Conservation (phyloP, 2,797 vertebrate species). For the Chelon labrosus region DNA sequence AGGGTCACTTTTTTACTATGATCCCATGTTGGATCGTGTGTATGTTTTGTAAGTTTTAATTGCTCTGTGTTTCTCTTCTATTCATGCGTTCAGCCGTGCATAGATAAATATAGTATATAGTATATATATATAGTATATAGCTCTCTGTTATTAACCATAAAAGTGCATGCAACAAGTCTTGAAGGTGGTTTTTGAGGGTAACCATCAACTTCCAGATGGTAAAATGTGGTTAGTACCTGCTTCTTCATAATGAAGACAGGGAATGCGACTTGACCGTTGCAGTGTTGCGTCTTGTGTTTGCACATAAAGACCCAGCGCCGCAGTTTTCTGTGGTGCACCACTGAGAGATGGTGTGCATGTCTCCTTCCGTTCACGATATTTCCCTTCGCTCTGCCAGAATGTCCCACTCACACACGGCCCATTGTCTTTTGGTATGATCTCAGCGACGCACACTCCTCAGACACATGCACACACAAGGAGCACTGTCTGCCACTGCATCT, state of each 20-base stretch:
- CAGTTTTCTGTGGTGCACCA: slow-evolving; percentile 31
- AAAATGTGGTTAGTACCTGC: background rate
- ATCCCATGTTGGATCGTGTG: background rate
- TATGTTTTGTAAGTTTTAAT: background rate
- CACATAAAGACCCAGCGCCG: slow-evolving; percentile 41
- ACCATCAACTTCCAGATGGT: background rate
- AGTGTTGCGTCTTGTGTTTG: slow-evolving; percentile 44
- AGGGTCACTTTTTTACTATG: too few species aligned
- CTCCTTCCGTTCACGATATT: slow-evolving; percentile 76
- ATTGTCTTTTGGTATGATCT: slow-evolving; percentile 86
- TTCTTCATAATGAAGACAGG: slow-evolving; percentile 22
- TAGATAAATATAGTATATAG: slow-evolving; percentile 20
- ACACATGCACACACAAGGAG: slow-evolving; percentile 59
- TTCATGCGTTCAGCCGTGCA: too few species aligned
- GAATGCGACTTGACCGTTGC: slow-evolving; percentile 21
- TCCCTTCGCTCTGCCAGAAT: slow-evolving; percentile 75
- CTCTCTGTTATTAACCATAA: background rate
- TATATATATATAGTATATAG: slow-evolving; percentile 31
- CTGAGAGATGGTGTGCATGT: slow-evolving; percentile 58
- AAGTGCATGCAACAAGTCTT: background rate
- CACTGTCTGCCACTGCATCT: slow-evolving; percentile 80
- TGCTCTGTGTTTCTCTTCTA: too few species aligned
- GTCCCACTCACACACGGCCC: slow-evolving; percentile 78
- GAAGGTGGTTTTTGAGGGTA: background rate
- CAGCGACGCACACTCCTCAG: slow-evolving; percentile 65